phyloP scores from a whole-genome alignment of 2,797 vertebrate genomes.

The Merluccius polli region DNA sequence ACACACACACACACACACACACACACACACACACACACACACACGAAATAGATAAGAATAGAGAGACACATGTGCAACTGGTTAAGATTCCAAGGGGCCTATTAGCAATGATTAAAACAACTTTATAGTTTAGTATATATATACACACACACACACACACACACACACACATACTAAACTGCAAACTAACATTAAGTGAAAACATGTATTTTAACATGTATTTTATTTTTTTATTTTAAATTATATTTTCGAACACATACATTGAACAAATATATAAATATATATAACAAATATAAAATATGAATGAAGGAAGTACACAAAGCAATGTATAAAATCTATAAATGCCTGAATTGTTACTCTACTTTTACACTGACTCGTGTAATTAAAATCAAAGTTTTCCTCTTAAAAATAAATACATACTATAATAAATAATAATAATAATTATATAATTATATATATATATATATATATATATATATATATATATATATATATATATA shows the following conservation, averaged over 20 bases:
- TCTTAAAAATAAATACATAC: too few relatives aligned
- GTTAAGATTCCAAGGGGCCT: slow-evolving; percentile 45
- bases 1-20: slow-evolving; percentile 1
- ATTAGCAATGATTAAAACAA: slow-evolving; percentile 23
- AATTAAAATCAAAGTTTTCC: neutral
- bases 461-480: too few relatives aligned
- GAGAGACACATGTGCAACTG: slow-evolving; percentile 44
- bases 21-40: neutral
- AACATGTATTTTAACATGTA: too few relatives aligned
- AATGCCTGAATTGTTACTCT: neutral
- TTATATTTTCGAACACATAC: neutral
- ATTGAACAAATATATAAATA: neutral
- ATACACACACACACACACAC: neutral
- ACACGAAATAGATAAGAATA: slow-evolving; percentile 1
- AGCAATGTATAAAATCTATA: neutral
- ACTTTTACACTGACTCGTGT: neutral
- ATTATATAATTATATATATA: too few relatives aligned
- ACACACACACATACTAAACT: neutral
- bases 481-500: too few relatives aligned
- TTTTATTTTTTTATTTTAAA: too few relatives aligned
- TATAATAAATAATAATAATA: too few relatives aligned
- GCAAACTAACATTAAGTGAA: neutral
- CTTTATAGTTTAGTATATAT: neutral
- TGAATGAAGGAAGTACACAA: neutral
- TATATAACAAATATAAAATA: slow-evolving; percentile 11